These are phyloP conservation scores for Eupristina koningsbergeri DNA, from an alignment of 1,140 invertebrate genomes.

Conservation along the genomic window DNA sequence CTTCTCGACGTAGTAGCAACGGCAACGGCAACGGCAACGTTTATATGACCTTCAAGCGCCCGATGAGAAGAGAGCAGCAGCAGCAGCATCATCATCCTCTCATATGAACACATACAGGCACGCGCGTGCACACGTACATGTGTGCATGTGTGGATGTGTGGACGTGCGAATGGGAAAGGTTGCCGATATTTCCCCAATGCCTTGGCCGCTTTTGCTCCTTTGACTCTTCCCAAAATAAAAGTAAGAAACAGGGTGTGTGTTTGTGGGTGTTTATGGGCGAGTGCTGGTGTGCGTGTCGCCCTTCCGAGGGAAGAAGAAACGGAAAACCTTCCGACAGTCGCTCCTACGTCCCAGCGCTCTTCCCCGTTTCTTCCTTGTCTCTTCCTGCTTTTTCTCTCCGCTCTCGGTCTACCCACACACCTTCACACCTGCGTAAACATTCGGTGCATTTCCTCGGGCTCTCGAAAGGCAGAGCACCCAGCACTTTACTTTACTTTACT, in stretches of 20 bases:
- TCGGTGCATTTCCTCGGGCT: not conserved
- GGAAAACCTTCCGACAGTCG: conserved; percentile 8
- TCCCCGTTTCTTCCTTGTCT: not conserved
- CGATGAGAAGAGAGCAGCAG: conserved; percentile 43
- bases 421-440: not conserved
- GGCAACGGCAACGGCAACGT: conserved; percentile 9
- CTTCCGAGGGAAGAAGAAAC: conserved; percentile 11
- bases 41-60: conserved; percentile 47
- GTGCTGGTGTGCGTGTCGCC: not conserved
- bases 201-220: not conserved
- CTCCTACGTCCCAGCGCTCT: not conserved
- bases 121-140: not conserved
- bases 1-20: conserved; percentile 1
- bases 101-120: not conserved
- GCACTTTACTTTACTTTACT: too few species aligned
- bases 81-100: conserved; percentile 41
- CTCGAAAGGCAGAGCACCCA: not conserved
- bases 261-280: not conserved
- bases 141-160: not conserved
- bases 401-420: not conserved
- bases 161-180: too few species aligned
- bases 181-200: conserved; percentile 6
- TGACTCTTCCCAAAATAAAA: not conserved
- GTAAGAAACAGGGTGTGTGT: not conserved
- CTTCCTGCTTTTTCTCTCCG: too few species aligned